phyloP scores from a whole-genome alignment of 2,888 invertebrate species.

The Eucera pruinosa region DNA sequence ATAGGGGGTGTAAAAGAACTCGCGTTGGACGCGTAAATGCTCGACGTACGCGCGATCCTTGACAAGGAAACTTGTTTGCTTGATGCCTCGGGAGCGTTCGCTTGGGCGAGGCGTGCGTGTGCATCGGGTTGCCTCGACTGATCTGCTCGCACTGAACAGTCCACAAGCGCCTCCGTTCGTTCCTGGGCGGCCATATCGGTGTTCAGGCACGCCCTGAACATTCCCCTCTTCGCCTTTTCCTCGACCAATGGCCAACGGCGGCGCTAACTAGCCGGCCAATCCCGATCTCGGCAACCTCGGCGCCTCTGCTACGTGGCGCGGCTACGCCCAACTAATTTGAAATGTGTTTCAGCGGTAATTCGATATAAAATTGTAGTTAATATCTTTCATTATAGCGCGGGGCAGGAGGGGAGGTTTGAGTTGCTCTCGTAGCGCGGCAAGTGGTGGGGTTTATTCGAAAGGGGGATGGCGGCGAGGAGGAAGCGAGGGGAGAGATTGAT shows the following conservation, averaged over 20 bases:
- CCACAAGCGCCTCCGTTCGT: constrained; percentile 57
- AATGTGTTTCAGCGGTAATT: constrained; percentile 84
- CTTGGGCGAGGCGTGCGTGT: constrained; percentile 56
- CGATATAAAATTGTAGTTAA: constrained; percentile 85
- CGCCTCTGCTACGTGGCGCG: constrained; percentile 65
- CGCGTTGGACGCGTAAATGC: background rate
- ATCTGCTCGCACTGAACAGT: constrained; percentile 67
- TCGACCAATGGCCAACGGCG: constrained; percentile 67
- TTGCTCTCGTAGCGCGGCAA: background rate
- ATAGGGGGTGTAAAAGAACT: too few species aligned
- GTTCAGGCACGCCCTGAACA: constrained; percentile 72
- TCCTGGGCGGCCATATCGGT: constrained; percentile 82
- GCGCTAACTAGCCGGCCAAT: constrained; percentile 69
- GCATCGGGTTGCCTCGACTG: constrained; percentile 80
- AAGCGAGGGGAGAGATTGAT: constrained; percentile 44
- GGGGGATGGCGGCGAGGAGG: background rate
- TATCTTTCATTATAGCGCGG: constrained; percentile 83
- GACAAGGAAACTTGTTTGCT: too few species aligned
- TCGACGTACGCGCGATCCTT: background rate
- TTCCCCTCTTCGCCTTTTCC: constrained; percentile 68
- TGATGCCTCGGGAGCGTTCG: constrained; percentile 8
- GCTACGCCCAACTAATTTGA: constrained; percentile 83
- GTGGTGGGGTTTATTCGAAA: constrained; percentile 12
- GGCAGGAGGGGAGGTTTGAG: constrained; percentile 34
- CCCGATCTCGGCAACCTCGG: constrained; percentile 50